Base-by-base conservation (phyloP, 2,113 vertebrate species). In the Formicarius rufipectus region DNA sequence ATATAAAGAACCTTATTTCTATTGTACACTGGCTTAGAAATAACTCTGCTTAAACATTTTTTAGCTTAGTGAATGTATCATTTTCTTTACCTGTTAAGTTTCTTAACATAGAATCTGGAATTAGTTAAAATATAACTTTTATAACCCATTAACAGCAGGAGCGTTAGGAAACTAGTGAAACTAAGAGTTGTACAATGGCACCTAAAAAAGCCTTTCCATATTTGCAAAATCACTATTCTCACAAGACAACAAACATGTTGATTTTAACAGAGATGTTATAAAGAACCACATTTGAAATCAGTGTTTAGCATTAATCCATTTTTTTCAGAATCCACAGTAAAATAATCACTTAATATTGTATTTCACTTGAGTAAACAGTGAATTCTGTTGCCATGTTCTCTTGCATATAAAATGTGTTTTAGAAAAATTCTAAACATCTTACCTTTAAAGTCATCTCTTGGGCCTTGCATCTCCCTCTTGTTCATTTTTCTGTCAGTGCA, bases 401-500 rank as follows among this genome's bases (percentile, higher is more conserved):
- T 0, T 20, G n/a, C 27, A 47, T 28, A 83, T 17, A 39, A 83
- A 64, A 75, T 7, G 7, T 27, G 7, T 11, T 87, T 74, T 13
- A 89, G 24, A 15, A 88, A 76, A 90, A 83, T 11, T 42, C 33
- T 35, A 56, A 74, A 68, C 9, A 42, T 39, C 97, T 98, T 97
- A 99, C 99, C 99, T 98, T 98, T 99, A 93, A 99, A 99, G 93
- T 99, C 98, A 69, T 99, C 98, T 95, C 98, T 98, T 40, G 97
- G 94, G 92, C 97, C 98, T 93, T 98, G 98, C 68, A 98, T 96
- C 27, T 99, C 99, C 96, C 97, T 99, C 96, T 98, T 98, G 93
- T 98, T 99, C 98, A 99, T 98, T 97, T 98, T 98, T 95, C 97
- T 95, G 97, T 98, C 98, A 87, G 98, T 98, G 97, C 98, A 98